phyloP scores from a whole-genome alignment of 2,888 invertebrate genomes.

The Mesoligia furuncula region DNA sequence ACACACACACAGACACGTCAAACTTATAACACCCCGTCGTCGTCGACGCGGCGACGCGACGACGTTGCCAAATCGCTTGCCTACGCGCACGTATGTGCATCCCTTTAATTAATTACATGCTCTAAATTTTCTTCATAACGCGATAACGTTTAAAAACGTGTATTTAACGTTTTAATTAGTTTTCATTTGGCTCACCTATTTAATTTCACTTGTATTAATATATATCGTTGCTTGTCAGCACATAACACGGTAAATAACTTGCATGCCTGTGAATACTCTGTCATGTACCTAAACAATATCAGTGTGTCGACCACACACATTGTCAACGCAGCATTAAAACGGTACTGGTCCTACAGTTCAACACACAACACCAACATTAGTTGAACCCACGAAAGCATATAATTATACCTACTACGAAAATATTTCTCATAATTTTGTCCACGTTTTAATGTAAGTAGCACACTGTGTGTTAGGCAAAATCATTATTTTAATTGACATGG shows the following conservation, averaged over 20 bases:
- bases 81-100: too few relatives aligned
- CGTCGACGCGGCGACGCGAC: too few relatives aligned
- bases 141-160: too few relatives aligned
- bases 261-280: slow-evolving; percentile 41
- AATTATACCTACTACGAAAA: too few relatives aligned
- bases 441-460: neutral
- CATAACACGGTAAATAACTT: slow-evolving; percentile 17
- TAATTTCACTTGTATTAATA: neutral
- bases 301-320: slow-evolving; percentile 40
- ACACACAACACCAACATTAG: neutral
- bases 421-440: slow-evolving; percentile 3
- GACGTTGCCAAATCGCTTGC: too few relatives aligned
- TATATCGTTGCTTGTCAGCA: slow-evolving; percentile 3
- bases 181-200: too few relatives aligned
- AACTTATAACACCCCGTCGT: too few relatives aligned
- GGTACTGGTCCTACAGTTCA: neutral
- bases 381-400: neutral
- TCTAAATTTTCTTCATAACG: too few relatives aligned
- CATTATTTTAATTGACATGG: slow-evolving; percentile 22
- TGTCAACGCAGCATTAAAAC: slow-evolving; percentile 7
- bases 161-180: too few relatives aligned
- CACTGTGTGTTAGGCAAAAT: slow-evolving; percentile 18
- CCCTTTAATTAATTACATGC: too few relatives aligned
- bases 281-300: slow-evolving; percentile 37
- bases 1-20: too few relatives aligned